Percentiles rank a stretch among this genome's conserved stretches.
Evolutionary conservation across 2,113 vertebrate genomes (phyloP).

Genomic region (Mus spicilegus): DNA sequence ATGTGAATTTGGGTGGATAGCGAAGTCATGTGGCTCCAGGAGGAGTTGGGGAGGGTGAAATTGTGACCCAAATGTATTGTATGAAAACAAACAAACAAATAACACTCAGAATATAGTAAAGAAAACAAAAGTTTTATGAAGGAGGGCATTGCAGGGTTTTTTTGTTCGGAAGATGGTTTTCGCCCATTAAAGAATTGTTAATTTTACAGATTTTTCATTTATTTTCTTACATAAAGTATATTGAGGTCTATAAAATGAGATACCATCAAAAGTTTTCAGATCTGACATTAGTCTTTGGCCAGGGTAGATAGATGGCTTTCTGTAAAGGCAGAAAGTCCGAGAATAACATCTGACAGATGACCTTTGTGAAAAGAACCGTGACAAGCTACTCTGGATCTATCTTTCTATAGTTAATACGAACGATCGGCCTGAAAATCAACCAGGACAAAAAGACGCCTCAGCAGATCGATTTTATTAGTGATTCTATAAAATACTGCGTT

Average conservation of each 20-base stretch:
- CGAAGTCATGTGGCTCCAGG: not conserved
- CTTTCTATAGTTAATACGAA: not conserved
- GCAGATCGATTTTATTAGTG: not conserved
- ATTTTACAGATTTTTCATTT: not conserved
- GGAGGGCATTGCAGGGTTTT: too few relatives aligned
- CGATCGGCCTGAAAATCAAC: not conserved
- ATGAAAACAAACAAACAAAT: not conserved
- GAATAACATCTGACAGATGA: not conserved
- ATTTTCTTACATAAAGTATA: not conserved
- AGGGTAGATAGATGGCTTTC: not conserved
- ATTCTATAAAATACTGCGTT: not conserved
- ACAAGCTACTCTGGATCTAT: not conserved
- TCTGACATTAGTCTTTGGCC: not conserved
- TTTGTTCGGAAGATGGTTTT: not conserved
- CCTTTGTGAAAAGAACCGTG: not conserved
- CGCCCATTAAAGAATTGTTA: not conserved
- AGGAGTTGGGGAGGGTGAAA: not conserved
- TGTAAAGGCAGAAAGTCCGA: not conserved
- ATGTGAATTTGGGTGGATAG: not conserved
- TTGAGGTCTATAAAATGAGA: not conserved
- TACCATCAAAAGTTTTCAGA: not conserved
- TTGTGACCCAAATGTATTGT: not conserved
- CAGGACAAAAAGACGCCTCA: too few relatives aligned
- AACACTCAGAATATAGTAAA: not conserved
- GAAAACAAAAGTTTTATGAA: not conserved